Base-by-base conservation (phyloP, 2,888 invertebrate species). In the Leptinotarsa tumamoca region DNA sequence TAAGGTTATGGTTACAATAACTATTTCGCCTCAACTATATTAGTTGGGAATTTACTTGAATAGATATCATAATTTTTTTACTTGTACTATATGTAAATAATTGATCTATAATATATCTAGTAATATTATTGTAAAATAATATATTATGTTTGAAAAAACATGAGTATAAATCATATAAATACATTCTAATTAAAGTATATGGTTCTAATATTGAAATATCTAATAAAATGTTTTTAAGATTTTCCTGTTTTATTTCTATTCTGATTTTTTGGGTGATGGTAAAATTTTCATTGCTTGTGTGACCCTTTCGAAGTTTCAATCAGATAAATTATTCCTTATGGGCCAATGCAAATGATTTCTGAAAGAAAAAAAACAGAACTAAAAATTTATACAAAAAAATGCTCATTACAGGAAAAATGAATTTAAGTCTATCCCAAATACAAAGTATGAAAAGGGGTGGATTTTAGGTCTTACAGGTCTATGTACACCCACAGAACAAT, bases 41-140 rank as follows among this genome's bases (percentile, higher is more conserved):
- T 86, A 87, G 86, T 84, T 84, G 86, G 80, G 71, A 78, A 80
- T 81, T 80, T 83, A 78, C 80, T 27, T 63, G 51, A 73, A 74
- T 75, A 68, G 71, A 72, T 68, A 67, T 83, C 82, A 84, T 86
- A 85, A 85, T 85, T 84, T 83, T 86, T 87, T 83, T 86, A 84
- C 83, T 84, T 87, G 87, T 87, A 87, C 84, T 86, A 86, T 87
- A 86, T 87, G 87, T 87, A 87, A 80, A 87, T 87, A 87, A 72
- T 82, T 75, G 77, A 81, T 74, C 43, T 56, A 70, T 50, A 56
- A 69, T 74, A 67, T 83, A 81, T 72, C 77, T 80, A 78, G 77
- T 80, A 80, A 72, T 76, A 85, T 83, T 84, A 83, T 83, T 83
- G 84, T 84, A 84, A 77, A 83, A 82, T 84, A 79, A 77, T 84